Evolutionary conservation across 2,113 vertebrate species (phyloP).

Genomic region (Pangasianodon gigas): DNA sequence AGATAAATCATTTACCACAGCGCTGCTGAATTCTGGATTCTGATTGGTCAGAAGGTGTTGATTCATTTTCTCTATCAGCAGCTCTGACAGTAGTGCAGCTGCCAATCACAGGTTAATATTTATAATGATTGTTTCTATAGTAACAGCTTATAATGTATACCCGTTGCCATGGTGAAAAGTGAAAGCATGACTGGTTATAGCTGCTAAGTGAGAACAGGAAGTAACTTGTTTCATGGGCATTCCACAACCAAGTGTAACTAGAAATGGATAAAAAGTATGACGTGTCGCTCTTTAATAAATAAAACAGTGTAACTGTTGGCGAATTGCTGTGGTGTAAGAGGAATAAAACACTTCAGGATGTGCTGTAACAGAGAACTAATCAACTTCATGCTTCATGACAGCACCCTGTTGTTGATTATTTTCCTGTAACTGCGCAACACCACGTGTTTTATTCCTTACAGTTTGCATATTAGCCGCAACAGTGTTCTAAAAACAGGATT

Average conservation of each 20-base stretch:
- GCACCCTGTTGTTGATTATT: not conserved
- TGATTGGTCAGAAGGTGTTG: not conserved
- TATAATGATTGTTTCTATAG: not conserved
- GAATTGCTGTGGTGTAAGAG: too few relatives aligned
- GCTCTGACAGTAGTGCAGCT: too few relatives aligned
- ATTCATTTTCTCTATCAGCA: not conserved
- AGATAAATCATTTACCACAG: too few relatives aligned
- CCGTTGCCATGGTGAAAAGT: not conserved
- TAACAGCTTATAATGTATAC: not conserved
- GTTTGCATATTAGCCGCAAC: not conserved
- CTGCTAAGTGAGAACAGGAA: not conserved
- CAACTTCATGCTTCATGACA: too few relatives aligned
- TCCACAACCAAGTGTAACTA: not conserved
- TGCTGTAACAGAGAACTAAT: too few relatives aligned
- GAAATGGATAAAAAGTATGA: not conserved
- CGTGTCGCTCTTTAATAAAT: not conserved
- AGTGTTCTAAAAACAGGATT: not conserved
- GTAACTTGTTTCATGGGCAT: not conserved
- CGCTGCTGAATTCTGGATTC: not conserved
- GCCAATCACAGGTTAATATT: not conserved
- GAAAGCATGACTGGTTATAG: not conserved
- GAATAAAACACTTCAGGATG: too few relatives aligned
- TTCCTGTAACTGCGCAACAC: too few relatives aligned
- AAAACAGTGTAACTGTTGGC: too few relatives aligned
- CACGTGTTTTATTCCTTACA: too few relatives aligned